Conservation (phyloP, 2,888 invertebrate genomes). For the Copidosoma aretas region DNA sequence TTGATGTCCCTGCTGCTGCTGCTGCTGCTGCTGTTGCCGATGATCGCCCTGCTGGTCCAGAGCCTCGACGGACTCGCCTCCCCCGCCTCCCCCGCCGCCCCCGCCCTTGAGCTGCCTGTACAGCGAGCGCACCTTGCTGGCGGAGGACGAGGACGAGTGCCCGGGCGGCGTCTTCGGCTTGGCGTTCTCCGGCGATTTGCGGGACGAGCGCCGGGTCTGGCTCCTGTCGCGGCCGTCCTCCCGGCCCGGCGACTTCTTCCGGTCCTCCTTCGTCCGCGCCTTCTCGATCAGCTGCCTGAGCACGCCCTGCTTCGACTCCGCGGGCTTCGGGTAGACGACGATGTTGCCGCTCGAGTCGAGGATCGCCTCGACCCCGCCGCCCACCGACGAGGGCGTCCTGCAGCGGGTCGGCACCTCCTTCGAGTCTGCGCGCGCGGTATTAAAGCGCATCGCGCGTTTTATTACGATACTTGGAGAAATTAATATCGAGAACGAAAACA, state of each 20-base stretch:
- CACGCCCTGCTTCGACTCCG: slow-evolving; percentile 59
- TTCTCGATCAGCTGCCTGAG: slow-evolving; percentile 68
- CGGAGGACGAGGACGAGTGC: slow-evolving; percentile 50
- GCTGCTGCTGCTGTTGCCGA: slow-evolving; percentile 58
- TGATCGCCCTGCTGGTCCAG: slow-evolving; percentile 58
- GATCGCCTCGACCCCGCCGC: slow-evolving; percentile 53
- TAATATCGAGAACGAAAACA: no score
- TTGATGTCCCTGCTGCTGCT: slow-evolving; percentile 47
- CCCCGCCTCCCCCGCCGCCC: slow-evolving; percentile 44
- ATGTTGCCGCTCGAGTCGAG: slow-evolving; percentile 59
- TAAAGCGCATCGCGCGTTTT: not conserved
- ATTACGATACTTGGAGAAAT: no score
- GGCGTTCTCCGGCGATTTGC: slow-evolving; percentile 58
- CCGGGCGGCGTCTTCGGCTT: slow-evolving; percentile 58
- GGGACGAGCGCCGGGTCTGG: slow-evolving; percentile 51
- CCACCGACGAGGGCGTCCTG: slow-evolving; percentile 51
- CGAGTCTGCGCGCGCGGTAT: slow-evolving; percentile 45
- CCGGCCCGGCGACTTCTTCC: slow-evolving; percentile 61
- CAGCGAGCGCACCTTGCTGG: slow-evolving; percentile 56
- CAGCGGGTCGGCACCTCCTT: slow-evolving; percentile 58
- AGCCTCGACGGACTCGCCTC: slow-evolving; percentile 51
- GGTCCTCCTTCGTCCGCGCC: slow-evolving; percentile 64
- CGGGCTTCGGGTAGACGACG: slow-evolving; percentile 54
- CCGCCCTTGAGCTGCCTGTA: slow-evolving; percentile 57
- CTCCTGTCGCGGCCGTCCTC: slow-evolving; percentile 58